These are phyloP conservation scores for Nannobrachium achirus DNA, from an alignment of 2,113 vertebrate genomes.

Conservation along the genomic window DNA sequence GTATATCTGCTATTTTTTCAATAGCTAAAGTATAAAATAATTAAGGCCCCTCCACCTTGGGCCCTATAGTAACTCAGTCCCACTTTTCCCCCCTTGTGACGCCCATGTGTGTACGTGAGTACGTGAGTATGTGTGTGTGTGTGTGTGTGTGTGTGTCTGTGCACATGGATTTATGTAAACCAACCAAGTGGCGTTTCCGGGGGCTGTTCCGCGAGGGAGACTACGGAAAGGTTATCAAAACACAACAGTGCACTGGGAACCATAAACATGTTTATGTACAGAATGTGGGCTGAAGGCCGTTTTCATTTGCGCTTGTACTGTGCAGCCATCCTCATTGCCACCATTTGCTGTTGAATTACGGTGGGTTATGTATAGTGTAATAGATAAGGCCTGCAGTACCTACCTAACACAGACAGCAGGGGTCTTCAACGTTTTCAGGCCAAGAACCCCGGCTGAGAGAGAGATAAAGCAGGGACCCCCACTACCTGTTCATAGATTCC, in stretches of 20 bases:
- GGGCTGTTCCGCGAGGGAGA: constrained; percentile 61
- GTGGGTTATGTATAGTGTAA: background rate
- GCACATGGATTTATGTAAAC: constrained; percentile 65
- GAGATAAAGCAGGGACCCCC: too few relatives aligned
- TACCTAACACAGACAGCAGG: too few relatives aligned
- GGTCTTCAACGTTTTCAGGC: too few relatives aligned
- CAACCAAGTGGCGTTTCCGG: constrained; percentile 63
- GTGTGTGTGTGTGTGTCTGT: constrained; percentile 35
- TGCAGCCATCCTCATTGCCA: constrained; percentile 31
- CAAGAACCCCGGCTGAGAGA: too few relatives aligned
- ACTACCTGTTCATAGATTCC: too few relatives aligned
- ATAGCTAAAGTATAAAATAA: too few relatives aligned
- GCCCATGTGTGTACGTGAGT: constrained; percentile 36
- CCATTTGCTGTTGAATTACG: constrained; percentile 15
- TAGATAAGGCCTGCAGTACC: constrained; percentile 8
- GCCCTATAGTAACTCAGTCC: too few relatives aligned
- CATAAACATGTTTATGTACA: constrained; percentile 59
- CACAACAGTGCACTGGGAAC: constrained; percentile 54
- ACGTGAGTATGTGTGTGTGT: constrained; percentile 17
- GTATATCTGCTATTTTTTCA: too few relatives aligned
- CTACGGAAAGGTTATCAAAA: constrained; percentile 75
- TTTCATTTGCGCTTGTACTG: constrained; percentile 44
- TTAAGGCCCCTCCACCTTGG: too few relatives aligned
- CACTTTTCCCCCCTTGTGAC: too few relatives aligned
- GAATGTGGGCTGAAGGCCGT: constrained; percentile 55